Conservation (phyloP, 2,113 vertebrate genomes). For the Dendropsophus ebraccatus region DNA sequence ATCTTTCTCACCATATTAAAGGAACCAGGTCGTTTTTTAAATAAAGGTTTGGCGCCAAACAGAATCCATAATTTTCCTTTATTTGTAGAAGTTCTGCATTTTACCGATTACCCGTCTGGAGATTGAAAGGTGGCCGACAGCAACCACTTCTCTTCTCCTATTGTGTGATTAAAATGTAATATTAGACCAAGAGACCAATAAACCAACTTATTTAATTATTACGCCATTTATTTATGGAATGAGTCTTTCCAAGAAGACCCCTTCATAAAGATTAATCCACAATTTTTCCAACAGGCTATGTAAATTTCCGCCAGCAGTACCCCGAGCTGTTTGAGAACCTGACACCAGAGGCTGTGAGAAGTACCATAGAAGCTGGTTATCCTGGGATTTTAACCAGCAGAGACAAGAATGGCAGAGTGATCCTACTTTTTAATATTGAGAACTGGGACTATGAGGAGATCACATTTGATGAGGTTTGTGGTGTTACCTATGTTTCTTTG, state of each 20-base stretch:
- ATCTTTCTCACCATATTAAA: too few species aligned
- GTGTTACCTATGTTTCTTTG: not conserved
- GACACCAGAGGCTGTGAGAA: conserved; percentile 87
- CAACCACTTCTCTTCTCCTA: too few species aligned
- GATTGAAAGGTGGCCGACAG: too few species aligned
- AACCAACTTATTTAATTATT: too few species aligned
- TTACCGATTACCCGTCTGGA: too few species aligned
- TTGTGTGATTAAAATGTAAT: too few species aligned
- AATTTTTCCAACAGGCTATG: conserved; percentile 78
- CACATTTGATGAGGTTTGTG: conserved; percentile 92
- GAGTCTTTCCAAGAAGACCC: not conserved
- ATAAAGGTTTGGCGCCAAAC: too few species aligned
- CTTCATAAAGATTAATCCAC: not conserved
- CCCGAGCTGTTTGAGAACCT: conserved; percentile 93
- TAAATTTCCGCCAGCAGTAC: conserved; percentile 92
- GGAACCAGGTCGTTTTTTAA: too few species aligned
- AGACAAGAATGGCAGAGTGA: conserved; percentile 87
- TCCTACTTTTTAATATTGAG: conserved; percentile 96
- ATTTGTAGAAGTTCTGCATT: too few species aligned
- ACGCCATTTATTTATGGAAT: too few species aligned
- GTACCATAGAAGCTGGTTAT: conserved; percentile 94
- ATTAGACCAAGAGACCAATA: too few species aligned
- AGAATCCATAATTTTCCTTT: too few species aligned
- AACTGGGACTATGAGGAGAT: conserved; percentile 97
- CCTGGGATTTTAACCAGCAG: conserved; percentile 89